These are phyloP conservation scores for Acrocephalus scirpaceus DNA, from an alignment of 2,797 vertebrate genomes.

Conservation along the genomic window DNA sequence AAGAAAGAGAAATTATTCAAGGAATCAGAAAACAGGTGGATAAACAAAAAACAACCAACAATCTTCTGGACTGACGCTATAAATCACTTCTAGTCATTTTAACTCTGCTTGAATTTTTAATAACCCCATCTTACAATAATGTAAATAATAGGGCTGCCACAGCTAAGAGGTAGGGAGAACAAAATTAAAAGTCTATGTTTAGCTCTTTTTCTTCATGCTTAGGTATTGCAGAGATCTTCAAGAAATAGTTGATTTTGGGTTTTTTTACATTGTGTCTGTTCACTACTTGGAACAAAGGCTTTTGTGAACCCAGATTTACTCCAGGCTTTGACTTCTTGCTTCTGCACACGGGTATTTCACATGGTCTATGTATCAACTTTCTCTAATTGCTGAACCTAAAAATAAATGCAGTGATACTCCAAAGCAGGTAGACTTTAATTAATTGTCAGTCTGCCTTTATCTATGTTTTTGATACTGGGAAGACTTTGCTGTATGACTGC, in stretches of 20 bases:
- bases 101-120: background rate
- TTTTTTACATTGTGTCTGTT: background rate
- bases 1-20: constrained; percentile 63
- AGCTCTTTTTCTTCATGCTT: background rate
- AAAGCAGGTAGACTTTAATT: background rate
- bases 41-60: constrained; percentile 71
- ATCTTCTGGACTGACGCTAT: background rate
- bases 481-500: background rate
- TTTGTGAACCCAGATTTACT: background rate
- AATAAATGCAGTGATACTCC: background rate
- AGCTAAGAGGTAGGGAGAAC: background rate
- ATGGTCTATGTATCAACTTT: background rate
- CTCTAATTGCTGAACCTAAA: background rate
- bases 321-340: background rate
- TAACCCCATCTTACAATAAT: background rate
- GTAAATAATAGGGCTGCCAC: background rate
- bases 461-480: background rate
- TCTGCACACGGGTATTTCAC: background rate
- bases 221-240: background rate
- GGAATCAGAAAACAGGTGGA: constrained; percentile 74
- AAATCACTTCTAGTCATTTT: constrained; percentile 8
- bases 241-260: background rate
- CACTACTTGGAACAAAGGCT: background rate
- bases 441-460: background rate
- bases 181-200: background rate